phyloP scores from a whole-genome alignment of 2,888 invertebrate genomes.

The Volucella zonaria region DNA sequence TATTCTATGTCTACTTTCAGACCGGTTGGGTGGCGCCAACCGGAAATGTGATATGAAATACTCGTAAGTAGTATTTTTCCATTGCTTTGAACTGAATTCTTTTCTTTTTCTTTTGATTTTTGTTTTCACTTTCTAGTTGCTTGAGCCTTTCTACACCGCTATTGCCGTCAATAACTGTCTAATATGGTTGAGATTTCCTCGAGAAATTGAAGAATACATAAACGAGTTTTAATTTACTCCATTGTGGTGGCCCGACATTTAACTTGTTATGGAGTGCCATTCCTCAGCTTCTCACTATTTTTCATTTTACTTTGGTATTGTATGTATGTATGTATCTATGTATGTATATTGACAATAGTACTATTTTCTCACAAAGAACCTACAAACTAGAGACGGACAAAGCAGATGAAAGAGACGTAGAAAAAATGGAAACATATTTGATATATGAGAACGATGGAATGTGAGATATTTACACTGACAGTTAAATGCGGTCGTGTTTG shows the following conservation, averaged over 20 bases:
- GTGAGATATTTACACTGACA: conserved; percentile 22
- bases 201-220: conserved; percentile 40
- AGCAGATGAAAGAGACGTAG: neutral
- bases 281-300: conserved; percentile 11
- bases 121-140: conserved; percentile 2
- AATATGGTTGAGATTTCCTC: conserved; percentile 22
- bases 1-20: conserved; percentile 14
- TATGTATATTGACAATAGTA: neutral
- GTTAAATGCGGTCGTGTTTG: conserved; percentile 12
- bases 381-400: neutral
- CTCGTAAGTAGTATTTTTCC: conserved; percentile 29
- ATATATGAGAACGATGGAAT: conserved; percentile 19
- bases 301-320: conserved; percentile 16
- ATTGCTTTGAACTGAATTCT: conserved; percentile 9
- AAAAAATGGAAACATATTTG: conserved; percentile 19
- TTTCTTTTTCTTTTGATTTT: neutral
- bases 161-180: conserved; percentile 13
- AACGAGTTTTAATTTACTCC: conserved; percentile 48
- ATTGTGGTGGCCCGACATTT: conserved; percentile 34
- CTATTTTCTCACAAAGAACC: conserved; percentile 20
- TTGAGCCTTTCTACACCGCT: conserved; percentile 13
- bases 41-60: conserved; percentile 48
- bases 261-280: conserved; percentile 30
- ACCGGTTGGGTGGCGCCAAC: conserved; percentile 50
- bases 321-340: neutral